Evolutionary conservation across 2,888 invertebrate species (phyloP).

Genomic region (Portevinia maculata): DNA sequence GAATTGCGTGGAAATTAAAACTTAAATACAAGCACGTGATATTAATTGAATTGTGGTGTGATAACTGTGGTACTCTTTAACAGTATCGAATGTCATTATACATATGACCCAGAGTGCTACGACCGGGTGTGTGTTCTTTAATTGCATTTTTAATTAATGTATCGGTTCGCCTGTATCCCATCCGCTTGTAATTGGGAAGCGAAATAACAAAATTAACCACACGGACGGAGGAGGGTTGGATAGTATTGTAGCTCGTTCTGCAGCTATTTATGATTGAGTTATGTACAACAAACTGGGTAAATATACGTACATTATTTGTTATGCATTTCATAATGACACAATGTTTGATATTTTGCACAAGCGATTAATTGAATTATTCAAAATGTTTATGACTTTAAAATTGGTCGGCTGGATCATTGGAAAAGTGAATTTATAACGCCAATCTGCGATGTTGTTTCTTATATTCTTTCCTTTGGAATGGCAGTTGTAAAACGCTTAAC

Average conservation of each 20-base stretch:
- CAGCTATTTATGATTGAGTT: not conserved
- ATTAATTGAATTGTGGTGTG: slow-evolving; percentile 18
- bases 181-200: slow-evolving; percentile 2
- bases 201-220: slow-evolving; percentile 4
- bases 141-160: slow-evolving; percentile 32
- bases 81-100: slow-evolving; percentile 47
- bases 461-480: too few relatives aligned
- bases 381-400: too few relatives aligned
- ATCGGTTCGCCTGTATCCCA: not conserved
- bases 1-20: slow-evolving; percentile 1
- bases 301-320: not conserved
- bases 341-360: not conserved
- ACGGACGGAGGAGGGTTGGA: not conserved
- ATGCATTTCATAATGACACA: not conserved
- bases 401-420: too few relatives aligned
- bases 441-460: too few relatives aligned
- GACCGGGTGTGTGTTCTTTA: slow-evolving; percentile 11
- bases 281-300: not conserved
- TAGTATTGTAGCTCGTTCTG: not conserved
- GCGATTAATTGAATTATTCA: not conserved
- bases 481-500: too few relatives aligned
- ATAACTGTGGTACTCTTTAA: slow-evolving; percentile 35
- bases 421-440: too few relatives aligned
- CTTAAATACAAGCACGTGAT: not conserved
- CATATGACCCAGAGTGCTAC: slow-evolving; percentile 27